phyloP scores from a whole-genome alignment of 1,140 invertebrate species.

The Drosophila orosa region DNA sequence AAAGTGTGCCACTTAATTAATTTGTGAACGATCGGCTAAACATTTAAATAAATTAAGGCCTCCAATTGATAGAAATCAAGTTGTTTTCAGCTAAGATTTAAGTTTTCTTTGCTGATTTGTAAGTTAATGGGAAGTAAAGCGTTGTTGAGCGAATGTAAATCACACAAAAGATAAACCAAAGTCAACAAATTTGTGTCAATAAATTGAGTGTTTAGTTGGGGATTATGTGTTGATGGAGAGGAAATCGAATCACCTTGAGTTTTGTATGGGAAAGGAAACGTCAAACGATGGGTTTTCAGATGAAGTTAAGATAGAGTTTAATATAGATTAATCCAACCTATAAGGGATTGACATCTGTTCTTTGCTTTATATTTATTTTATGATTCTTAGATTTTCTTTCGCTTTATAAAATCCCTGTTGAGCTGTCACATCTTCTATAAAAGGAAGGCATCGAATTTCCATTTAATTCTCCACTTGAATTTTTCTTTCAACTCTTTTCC shows the following conservation, averaged over 20 bases:
- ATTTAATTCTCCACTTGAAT: constrained; percentile 11
- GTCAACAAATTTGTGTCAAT: constrained; percentile 26
- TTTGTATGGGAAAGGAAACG: constrained; percentile 1
- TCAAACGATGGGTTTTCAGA: neutral
- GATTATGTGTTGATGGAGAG: constrained; percentile 9
- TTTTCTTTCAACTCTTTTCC: constrained; percentile 24
- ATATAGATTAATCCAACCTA: too few relatives aligned
- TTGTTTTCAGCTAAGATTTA: constrained; percentile 35
- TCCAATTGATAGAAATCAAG: constrained; percentile 25
- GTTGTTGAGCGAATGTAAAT: constrained; percentile 28
- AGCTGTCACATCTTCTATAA: constrained; percentile 1
- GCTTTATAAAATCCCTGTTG: neutral
- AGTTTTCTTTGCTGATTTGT: constrained; percentile 25
- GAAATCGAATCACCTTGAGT: constrained; percentile 4
- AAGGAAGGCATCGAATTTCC: constrained; percentile 33
- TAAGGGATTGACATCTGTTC: neutral
- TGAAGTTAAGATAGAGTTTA: neutral
- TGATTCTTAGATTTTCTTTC: neutral
- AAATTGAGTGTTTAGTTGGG: constrained; percentile 16
- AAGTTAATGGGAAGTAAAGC: constrained; percentile 18
- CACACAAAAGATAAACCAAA: constrained; percentile 4
- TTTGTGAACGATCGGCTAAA: constrained; percentile 38
- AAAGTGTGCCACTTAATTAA: constrained; percentile 62
- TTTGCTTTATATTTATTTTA: neutral
- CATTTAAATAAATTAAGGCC: constrained; percentile 45